phyloP scores from a whole-genome alignment of 2,888 invertebrate species.

The Globia sparganii region DNA sequence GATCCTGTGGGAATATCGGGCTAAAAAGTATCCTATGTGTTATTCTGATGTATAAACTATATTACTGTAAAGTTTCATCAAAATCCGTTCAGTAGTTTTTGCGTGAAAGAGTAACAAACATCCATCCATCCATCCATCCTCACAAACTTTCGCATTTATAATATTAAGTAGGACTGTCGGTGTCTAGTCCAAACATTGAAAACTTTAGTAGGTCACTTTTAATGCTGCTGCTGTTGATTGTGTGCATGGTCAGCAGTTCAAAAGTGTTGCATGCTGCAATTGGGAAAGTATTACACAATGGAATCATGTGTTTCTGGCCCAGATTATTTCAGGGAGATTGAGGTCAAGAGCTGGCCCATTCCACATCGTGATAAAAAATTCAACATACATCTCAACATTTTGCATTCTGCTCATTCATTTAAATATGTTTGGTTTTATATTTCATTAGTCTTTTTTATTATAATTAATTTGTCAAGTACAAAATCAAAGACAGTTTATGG shows the following conservation, averaged over 20 bases:
- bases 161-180: too few relatives aligned
- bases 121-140: too few relatives aligned
- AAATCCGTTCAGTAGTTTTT: too few relatives aligned
- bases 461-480: neutral
- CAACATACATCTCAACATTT: neutral
- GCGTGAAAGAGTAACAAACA: too few relatives aligned
- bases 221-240: neutral
- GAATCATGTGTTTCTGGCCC: neutral
- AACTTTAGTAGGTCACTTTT: neutral
- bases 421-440: neutral
- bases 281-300: neutral
- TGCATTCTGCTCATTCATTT: neutral
- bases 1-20: too few relatives aligned
- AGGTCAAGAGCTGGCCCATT: neutral
- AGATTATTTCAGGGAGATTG: neutral
- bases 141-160: too few relatives aligned
- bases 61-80: too few relatives aligned
- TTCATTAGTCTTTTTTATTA: neutral
- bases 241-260: neutral
- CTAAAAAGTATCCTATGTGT: too few relatives aligned
- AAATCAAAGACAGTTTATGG: neutral
- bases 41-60: too few relatives aligned
- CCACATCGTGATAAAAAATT: neutral
- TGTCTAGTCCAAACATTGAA: neutral
- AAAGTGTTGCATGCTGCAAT: neutral